A percentile compares a stretch with the other conserved stretches of the same genome.
Evolutionary conservation across 2,797 vertebrate genomes (phyloP).

Genomic region (Parauchenoglanis punctatus): DNA sequence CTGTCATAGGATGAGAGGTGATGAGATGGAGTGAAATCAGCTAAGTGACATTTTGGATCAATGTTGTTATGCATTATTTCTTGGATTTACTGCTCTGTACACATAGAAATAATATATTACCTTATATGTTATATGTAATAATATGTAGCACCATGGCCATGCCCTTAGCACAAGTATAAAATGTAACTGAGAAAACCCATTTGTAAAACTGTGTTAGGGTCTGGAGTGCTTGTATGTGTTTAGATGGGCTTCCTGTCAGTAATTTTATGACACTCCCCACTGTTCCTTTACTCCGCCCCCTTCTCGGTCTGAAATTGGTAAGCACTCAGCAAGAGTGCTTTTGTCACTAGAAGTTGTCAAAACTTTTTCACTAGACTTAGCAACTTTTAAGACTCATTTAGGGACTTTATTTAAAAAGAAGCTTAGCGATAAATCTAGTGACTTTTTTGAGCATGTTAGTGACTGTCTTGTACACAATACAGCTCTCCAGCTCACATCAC

Average conservation of each 20-base stretch:
- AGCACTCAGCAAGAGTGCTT: background rate
- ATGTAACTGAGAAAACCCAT: background rate
- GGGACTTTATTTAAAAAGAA: background rate
- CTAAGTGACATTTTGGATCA: slow-evolving; percentile 6
- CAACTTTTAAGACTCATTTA: background rate
- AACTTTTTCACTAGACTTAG: background rate
- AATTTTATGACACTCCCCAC: background rate
- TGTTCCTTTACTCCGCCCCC: background rate
- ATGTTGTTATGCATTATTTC: slow-evolving; percentile 6
- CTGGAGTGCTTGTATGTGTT: background rate
- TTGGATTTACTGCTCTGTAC: slow-evolving; percentile 4
- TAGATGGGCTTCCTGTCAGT: background rate
- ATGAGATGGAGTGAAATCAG: background rate
- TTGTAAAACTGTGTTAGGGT: background rate
- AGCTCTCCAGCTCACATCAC: too few relatives aligned
- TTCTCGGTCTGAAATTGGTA: background rate
- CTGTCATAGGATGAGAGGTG: slow-evolving; percentile 16
- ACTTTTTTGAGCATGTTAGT: too few relatives aligned
- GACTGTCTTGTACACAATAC: too few relatives aligned
- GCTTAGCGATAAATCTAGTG: background rate
- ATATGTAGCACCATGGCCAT: background rate
- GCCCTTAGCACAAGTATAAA: background rate
- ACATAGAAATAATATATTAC: background rate
- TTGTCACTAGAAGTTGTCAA: background rate
- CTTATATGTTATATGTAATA: background rate